A percentile compares a stretch with the other conserved stretches of the same genome.
Conservation (phyloP, 2,888 invertebrate species). For the Coenonympha glycerion region DNA sequence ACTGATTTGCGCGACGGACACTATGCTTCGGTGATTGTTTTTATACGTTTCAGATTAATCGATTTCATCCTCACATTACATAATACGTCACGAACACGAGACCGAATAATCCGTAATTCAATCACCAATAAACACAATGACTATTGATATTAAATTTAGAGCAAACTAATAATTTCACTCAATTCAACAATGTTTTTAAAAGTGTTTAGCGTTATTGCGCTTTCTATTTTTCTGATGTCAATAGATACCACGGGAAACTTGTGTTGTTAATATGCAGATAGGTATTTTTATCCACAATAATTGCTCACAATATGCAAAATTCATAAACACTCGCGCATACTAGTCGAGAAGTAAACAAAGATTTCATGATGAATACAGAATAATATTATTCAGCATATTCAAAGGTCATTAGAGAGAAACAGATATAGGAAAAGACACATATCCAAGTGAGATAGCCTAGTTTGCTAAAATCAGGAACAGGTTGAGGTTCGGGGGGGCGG, state of each 20-base stretch:
- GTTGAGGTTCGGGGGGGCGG: slow-evolving; percentile 13
- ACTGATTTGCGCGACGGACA: slow-evolving; percentile 27
- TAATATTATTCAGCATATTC: slow-evolving; percentile 64
- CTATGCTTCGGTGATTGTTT: slow-evolving; percentile 30
- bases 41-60: slow-evolving; percentile 34
- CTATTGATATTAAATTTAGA: slow-evolving; percentile 57
- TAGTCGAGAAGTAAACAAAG: slow-evolving; percentile 67
- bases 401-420: slow-evolving; percentile 65
- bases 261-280: slow-evolving; percentile 41
- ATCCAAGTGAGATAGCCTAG: slow-evolving; percentile 40
- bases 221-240: slow-evolving; percentile 10
- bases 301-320: slow-evolving; percentile 61
- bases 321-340: slow-evolving; percentile 55
- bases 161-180: slow-evolving; percentile 31
- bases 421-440: slow-evolving; percentile 23
- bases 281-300: slow-evolving; percentile 38
- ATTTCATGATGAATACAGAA: slow-evolving; percentile 49
- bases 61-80: slow-evolving; percentile 55
- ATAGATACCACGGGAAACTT: slow-evolving; percentile 13
- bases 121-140: slow-evolving; percentile 69
- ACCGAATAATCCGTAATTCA: slow-evolving; percentile 47
- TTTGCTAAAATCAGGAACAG: slow-evolving; percentile 24
- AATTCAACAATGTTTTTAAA: slow-evolving; percentile 9
- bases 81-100: slow-evolving; percentile 53
- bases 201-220: not conserved